phyloP scores from a whole-genome alignment of 2,113 vertebrate genomes.

The Rhinichthys klamathensis region DNA sequence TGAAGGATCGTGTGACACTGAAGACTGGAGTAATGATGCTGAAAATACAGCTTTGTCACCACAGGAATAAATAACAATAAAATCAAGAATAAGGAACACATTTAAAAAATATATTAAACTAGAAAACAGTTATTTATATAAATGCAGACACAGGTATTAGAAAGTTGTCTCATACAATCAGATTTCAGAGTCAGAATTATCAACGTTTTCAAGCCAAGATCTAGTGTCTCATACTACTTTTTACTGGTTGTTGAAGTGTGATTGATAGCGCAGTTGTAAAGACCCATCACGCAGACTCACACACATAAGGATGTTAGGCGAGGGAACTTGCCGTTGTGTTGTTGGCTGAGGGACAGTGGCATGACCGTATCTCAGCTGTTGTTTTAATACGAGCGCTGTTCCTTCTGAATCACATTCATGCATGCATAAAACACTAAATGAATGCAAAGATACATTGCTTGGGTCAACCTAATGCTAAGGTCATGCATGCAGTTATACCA shows the following conservation, averaged over 20 bases:
- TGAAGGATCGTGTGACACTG: too few relatives aligned
- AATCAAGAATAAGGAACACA: too few relatives aligned
- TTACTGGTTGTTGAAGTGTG: not conserved
- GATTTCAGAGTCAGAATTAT: not conserved
- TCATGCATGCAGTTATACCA: not conserved
- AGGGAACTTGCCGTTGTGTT: constrained; percentile 37
- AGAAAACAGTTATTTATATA: too few relatives aligned
- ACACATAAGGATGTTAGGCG: constrained; percentile 26
- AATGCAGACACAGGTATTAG: too few relatives aligned
- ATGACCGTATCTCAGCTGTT: constrained; percentile 51
- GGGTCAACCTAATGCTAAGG: not conserved
- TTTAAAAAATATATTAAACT: too few relatives aligned
- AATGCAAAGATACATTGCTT: not conserved
- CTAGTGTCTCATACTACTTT: not conserved
- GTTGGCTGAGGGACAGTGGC: constrained; percentile 44
- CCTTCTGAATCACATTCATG: constrained; percentile 44
- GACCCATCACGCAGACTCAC: constrained; percentile 5
- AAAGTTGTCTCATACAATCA: not conserved
- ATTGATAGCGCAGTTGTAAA: constrained; percentile 31
- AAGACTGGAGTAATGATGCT: too few relatives aligned
- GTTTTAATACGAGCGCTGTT: constrained; percentile 46
- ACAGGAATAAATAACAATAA: too few relatives aligned
- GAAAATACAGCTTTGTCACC: too few relatives aligned
- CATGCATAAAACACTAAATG: not conserved
- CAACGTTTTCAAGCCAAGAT: not conserved